phyloP scores from a whole-genome alignment of 2,888 invertebrate species.

The Meiosimyza platycephala region DNA sequence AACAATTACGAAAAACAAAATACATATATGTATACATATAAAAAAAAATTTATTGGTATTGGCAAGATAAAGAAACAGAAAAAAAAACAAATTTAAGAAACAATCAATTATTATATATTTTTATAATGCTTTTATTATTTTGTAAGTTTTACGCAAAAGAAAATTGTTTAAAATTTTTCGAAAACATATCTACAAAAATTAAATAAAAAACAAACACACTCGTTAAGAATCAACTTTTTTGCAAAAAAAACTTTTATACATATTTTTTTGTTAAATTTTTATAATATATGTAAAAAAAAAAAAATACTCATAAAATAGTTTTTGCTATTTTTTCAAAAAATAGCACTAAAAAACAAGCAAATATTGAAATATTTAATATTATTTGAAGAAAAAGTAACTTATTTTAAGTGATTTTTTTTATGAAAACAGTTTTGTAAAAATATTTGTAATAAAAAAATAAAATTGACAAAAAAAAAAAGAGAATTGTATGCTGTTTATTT shows the following conservation, averaged over 20 bases:
- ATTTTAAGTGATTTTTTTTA: constrained; percentile 19
- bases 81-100: background rate
- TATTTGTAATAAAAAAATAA: constrained; percentile 23
- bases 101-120: background rate
- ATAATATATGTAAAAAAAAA: constrained; percentile 1
- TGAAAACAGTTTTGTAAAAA: constrained; percentile 18
- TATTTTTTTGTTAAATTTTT: constrained; percentile 9
- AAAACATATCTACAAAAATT: constrained; percentile 1
- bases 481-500: constrained; percentile 11
- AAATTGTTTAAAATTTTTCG: background rate
- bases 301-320: constrained; percentile 36
- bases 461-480: constrained; percentile 11
- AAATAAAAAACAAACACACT: background rate
- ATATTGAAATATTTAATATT: constrained; percentile 11
- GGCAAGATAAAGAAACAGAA: background rate
- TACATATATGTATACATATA: no score
- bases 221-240: constrained; percentile 12
- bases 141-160: constrained; percentile 2
- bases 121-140: constrained; percentile 3
- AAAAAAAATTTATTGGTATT: background rate
- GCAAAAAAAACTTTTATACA: background rate
- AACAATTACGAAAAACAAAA: background rate
- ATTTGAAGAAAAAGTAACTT: constrained; percentile 13
- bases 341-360: constrained; percentile 2
- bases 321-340: background rate